Evolutionary conservation across 2,888 invertebrate species (phyloP), one percentile per base, ranked within the genome.

Genomic region (Microplitis manilae): DNA sequence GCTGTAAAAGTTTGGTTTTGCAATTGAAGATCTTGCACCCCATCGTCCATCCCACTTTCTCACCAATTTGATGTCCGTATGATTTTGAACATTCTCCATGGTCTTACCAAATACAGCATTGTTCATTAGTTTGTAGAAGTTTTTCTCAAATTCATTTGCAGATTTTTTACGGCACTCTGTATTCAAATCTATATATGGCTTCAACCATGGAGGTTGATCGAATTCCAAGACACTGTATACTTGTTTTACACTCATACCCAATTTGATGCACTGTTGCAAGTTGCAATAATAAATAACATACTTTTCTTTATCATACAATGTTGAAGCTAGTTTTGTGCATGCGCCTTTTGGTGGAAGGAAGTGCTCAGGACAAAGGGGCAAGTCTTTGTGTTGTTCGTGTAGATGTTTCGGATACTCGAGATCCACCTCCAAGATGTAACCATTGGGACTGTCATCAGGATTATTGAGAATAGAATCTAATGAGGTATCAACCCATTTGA

Each of bases 361-460:
- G 9, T 50, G 83, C 75, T 88, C 82, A 0, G 85, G 77, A 71
- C 86, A 87, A 77, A 88, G 85, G 4, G 86, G 87, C 5, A 87
- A 80, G 79, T 88, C 87, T 61, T 83, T 83, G 75, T 89, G 87
- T 2, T 39, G 5, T 74, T 87, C 84, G 76, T 87, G 87, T 41
- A 87, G 67, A 5, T 77, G 30, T 50, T 62, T 6, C 5, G 75
- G 74, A 61, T 78, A 79, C 41, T 79, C 75, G 2, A 77, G 60
- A 65, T 88, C 87, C 5, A 89, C 87, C 79, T 88, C 87, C 30
- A 88, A 80, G 65, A 87, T 84, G 76, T 84, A 86, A 4, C 88
- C 86, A 38, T 76, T 20, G 7, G 41, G 41, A 15, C 73, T 76
- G 8, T 76, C 77, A 8, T 69, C 50, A 41, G 78, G 17, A 5